Percentiles rank a stretch among this genome's conserved stretches.
phyloP scores from a whole-genome alignment of 2,113 vertebrate genomes.

The Morone chrysops region DNA sequence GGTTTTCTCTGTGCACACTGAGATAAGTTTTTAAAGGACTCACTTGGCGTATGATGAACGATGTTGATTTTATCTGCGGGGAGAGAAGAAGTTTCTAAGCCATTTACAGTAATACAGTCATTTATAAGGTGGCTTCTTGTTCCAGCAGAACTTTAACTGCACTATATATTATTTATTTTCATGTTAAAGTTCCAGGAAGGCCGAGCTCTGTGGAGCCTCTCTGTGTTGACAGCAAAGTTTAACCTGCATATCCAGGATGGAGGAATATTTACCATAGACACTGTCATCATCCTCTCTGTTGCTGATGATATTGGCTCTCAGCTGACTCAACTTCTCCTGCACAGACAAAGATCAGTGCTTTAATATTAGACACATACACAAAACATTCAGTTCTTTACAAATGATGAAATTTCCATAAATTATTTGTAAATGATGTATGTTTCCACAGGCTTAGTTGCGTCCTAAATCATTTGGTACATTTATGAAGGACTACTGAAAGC shows the following conservation, averaged over 20 bases:
- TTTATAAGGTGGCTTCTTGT: conserved; percentile 29
- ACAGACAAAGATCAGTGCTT: conserved; percentile 32
- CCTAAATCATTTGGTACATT: conserved; percentile 32
- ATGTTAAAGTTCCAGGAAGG: conserved; percentile 15
- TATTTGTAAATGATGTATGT: not conserved
- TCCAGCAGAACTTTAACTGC: not conserved
- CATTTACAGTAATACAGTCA: conserved; percentile 37
- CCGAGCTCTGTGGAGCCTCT: conserved; percentile 28
- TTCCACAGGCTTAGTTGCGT: conserved; percentile 3
- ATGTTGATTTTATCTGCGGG: conserved; percentile 84
- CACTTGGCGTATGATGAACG: conserved; percentile 79
- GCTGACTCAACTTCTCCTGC: conserved; percentile 77
- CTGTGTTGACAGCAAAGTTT: conserved; percentile 29
- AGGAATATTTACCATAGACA: conserved; percentile 77
- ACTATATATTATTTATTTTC: not conserved
- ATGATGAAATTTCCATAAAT: conserved; percentile 20
- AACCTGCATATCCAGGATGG: conserved; percentile 8
- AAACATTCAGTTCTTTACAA: conserved; percentile 13
- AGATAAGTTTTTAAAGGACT: conserved; percentile 66
- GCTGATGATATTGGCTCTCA: conserved; percentile 63
- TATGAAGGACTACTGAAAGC: conserved; percentile 10
- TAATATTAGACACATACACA: not conserved
- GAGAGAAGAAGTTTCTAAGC: conserved; percentile 37
- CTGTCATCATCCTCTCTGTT: conserved; percentile 63
- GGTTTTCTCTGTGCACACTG: conserved; percentile 16